Evolutionary conservation across 2,797 vertebrate genomes (phyloP).

Genomic region (Bradypus variegatus): DNA sequence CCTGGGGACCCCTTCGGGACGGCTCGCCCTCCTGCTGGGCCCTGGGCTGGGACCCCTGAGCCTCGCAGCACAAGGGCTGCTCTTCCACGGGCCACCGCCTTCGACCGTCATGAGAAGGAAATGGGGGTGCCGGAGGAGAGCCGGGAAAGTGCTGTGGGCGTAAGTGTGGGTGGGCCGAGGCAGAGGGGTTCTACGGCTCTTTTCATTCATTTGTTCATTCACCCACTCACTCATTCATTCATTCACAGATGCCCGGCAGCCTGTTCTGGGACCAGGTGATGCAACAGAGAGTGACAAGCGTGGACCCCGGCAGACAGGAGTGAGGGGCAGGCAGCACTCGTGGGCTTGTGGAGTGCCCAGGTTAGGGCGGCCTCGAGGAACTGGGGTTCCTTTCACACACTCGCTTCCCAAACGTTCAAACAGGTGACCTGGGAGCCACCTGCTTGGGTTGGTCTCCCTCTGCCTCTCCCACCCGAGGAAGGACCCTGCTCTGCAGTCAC

Average conservation of each 20-base stretch:
- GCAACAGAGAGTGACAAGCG: accelerated
- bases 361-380: background rate
- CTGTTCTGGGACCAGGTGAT: background rate
- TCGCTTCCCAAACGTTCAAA: too few relatives aligned
- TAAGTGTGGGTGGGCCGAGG: background rate
- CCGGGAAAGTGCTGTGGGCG: too few relatives aligned
- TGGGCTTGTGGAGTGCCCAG: background rate
- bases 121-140: background rate
- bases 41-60: background rate
- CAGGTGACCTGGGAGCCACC: background rate
- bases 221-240: too few relatives aligned
- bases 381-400: too few relatives aligned
- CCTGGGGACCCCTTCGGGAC: too few relatives aligned
- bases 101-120: too few relatives aligned
- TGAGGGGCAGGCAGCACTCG: too few relatives aligned
- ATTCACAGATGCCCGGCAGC: too few relatives aligned
- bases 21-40: background rate
- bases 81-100: too few relatives aligned
- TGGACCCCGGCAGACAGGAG: accelerated
- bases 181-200: background rate
- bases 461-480: background rate
- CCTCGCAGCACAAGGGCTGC: background rate
- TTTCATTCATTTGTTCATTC: too few relatives aligned
- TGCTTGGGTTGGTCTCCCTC: too few relatives aligned
- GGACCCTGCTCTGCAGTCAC: background rate